Percentiles rank a stretch among this genome's conserved stretches.
Conservation (phyloP, 2,797 vertebrate species). For the Malacoraja senta region DNA sequence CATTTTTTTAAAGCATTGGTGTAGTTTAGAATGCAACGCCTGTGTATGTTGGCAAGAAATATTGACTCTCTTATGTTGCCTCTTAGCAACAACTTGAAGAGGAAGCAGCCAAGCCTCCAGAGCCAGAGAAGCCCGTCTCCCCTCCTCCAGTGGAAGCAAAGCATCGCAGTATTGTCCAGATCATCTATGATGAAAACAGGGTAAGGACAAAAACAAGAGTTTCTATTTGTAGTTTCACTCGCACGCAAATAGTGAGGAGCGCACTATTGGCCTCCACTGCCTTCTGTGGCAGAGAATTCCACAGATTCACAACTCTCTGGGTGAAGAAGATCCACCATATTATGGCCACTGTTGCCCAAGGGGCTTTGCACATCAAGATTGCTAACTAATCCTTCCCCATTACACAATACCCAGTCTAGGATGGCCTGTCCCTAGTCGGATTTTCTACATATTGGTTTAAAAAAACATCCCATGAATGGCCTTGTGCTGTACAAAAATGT, state of each 20-base stretch:
- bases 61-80: slow-evolving; percentile 48
- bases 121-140: slow-evolving; percentile 91
- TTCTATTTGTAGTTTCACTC: slow-evolving; percentile 1
- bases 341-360: too few species aligned
- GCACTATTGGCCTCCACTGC: too few species aligned
- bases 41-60: slow-evolving; percentile 18
- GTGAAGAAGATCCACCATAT: too few species aligned
- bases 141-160: slow-evolving; percentile 97
- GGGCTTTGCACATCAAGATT: too few species aligned
- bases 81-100: slow-evolving; percentile 98
- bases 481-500: too few species aligned
- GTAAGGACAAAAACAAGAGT: slow-evolving; percentile 55
- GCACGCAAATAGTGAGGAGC: not conserved
- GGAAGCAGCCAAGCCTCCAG: slow-evolving; percentile 93
- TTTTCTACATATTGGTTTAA: too few species aligned
- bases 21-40: not conserved
- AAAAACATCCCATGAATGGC: too few species aligned
- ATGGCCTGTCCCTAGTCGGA: too few species aligned
- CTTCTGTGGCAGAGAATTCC: too few species aligned
- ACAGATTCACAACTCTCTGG: too few species aligned
- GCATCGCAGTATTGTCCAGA: slow-evolving; percentile 96
- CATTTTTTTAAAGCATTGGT: not conserved
- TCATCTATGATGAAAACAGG: slow-evolving; percentile 97
- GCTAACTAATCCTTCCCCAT: too few species aligned
- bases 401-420: too few species aligned